Conservation (phyloP, 2,797 vertebrate genomes). For the Ctenochaetus hawaiiensis region DNA sequence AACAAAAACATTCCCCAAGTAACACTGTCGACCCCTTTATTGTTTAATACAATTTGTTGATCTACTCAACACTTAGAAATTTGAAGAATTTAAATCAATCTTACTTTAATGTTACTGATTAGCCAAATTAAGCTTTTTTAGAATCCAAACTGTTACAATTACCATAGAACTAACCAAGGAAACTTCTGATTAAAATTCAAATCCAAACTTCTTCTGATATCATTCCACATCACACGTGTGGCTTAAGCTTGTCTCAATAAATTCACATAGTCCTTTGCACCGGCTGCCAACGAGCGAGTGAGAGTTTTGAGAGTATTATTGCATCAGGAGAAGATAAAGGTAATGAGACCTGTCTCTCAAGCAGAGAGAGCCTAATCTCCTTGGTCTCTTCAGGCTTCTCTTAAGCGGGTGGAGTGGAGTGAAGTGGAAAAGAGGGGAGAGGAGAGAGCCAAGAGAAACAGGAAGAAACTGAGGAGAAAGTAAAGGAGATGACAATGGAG, state of each 20-base stretch:
- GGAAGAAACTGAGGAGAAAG: conserved; percentile 26
- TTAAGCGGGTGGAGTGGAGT: conserved; percentile 60
- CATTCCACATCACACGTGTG: conserved; percentile 26
- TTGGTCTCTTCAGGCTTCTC: conserved; percentile 60
- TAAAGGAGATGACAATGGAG: conserved; percentile 22
- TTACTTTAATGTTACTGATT: conserved; percentile 25
- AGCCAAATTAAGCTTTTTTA: conserved; percentile 2
- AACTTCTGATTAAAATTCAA: conserved; percentile 34
- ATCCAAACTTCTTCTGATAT: neutral
- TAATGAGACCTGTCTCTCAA: conserved; percentile 78
- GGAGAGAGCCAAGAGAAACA: conserved; percentile 24
- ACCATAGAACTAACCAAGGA: conserved; percentile 11
- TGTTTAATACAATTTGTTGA: conserved; percentile 27
- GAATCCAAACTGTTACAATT: conserved; percentile 4
- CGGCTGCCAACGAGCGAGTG: conserved; percentile 16
- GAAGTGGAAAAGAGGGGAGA: conserved; percentile 51
- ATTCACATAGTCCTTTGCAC: conserved; percentile 17
- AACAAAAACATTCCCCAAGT: conserved; percentile 60
- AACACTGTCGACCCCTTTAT: conserved; percentile 50
- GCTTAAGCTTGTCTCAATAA: conserved; percentile 24
- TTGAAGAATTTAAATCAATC: conserved; percentile 13
- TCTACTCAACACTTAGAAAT: conserved; percentile 37
- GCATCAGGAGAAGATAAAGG: conserved; percentile 72
- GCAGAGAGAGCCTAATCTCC: conserved; percentile 70
- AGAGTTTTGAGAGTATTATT: conserved; percentile 66